phyloP scores from a whole-genome alignment of 2,113 vertebrate species.

The Struthio camelus region DNA sequence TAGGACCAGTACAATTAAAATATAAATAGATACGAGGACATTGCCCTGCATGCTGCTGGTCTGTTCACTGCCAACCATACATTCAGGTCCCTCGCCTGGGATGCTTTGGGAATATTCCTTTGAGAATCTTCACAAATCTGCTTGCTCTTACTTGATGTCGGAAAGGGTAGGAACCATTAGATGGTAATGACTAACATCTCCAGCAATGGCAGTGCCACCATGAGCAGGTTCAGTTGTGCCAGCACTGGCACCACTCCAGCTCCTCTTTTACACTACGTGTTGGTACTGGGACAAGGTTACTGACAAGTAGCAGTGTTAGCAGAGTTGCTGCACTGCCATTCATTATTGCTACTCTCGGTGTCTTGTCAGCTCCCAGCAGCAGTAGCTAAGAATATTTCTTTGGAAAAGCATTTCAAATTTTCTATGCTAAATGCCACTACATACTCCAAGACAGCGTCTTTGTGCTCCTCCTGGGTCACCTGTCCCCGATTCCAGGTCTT shows the following conservation, averaged over 20 bases:
- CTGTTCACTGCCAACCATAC: not conserved
- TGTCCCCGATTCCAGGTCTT: no score
- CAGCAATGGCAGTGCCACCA: not conserved
- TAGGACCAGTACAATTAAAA: not conserved
- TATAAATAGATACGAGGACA: not conserved
- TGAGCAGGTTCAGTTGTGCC: rapidly evolving
- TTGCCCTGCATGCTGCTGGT: not conserved
- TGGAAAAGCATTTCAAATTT: not conserved
- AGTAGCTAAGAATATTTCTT: not conserved
- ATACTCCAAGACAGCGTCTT: no score
- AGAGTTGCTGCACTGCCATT: not conserved
- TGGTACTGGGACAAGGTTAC: not conserved
- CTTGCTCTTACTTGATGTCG: not conserved
- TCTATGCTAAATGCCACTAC: not conserved
- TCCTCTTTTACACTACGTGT: not conserved
- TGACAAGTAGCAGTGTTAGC: not conserved
- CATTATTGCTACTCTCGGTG: not conserved
- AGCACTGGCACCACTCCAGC: not conserved
- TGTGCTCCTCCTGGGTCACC: no score
- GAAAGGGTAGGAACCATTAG: not conserved
- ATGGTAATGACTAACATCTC: not conserved
- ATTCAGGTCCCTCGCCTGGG: not conserved
- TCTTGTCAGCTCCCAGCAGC: not conserved
- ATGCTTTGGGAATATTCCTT: not conserved
- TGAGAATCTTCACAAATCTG: not conserved